Percentiles rank a stretch among this genome's conserved stretches.
Conservation (phyloP, 2,113 vertebrate species). For the Crypturellus undulatus region DNA sequence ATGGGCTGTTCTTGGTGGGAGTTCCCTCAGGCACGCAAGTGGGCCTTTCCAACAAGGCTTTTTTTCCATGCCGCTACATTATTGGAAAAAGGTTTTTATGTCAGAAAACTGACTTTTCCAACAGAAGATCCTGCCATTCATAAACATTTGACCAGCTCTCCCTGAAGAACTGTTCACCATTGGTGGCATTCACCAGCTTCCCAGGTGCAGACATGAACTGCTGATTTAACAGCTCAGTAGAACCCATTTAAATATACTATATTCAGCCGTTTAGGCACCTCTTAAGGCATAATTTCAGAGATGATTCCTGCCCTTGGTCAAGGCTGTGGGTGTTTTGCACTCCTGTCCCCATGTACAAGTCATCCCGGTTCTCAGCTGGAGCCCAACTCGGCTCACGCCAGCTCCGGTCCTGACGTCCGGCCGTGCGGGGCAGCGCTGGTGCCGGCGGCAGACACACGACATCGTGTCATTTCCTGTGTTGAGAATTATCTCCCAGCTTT, state of each 20-base stretch:
- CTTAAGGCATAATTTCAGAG: not conserved
- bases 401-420: not conserved
- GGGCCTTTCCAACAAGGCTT: not conserved
- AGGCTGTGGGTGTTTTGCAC: not conserved
- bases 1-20: rapidly evolving
- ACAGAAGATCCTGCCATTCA: not conserved
- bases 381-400: rapidly evolving
- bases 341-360: not conserved
- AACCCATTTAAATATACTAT: not conserved
- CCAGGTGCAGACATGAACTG: not conserved
- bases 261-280: not conserved
- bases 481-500: not conserved
- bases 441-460: not conserved
- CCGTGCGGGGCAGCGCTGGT: not conserved
- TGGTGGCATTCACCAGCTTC: not conserved
- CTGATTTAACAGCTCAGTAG: not conserved
- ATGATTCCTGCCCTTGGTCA: not conserved
- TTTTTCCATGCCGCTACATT: not conserved
- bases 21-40: not conserved
- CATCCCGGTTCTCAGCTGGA: rapidly evolving
- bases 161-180: not conserved
- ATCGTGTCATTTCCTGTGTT: not conserved
- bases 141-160: not conserved
- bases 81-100: not conserved
- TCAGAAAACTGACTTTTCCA: not conserved